Percentiles rank a stretch among this genome's conserved stretches.
phyloP scores from a whole-genome alignment of 53 echinoderm and acorn worm species.

The Hippasteria phrygiana region DNA sequence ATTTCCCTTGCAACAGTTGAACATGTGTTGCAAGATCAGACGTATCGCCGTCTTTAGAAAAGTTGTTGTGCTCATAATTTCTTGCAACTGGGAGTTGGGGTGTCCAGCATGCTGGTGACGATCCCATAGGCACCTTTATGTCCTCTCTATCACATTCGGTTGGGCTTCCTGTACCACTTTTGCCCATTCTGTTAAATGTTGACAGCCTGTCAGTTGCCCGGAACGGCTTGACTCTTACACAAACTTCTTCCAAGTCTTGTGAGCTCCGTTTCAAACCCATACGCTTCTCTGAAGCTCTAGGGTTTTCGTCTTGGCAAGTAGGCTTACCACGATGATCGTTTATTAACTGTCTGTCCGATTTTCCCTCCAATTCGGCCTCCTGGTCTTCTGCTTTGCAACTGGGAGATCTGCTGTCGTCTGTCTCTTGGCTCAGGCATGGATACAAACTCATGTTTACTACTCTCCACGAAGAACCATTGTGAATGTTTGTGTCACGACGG shows the following conservation, averaged over 20 bases:
- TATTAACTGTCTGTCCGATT: background rate
- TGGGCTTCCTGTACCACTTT: background rate
- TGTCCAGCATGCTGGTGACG: background rate
- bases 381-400: background rate
- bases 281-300: background rate
- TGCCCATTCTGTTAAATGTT: background rate
- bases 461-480: background rate
- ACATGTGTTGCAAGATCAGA: background rate
- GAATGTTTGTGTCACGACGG: background rate
- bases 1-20: background rate
- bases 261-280: background rate
- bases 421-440: background rate
- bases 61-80: background rate
- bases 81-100: background rate
- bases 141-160: background rate
- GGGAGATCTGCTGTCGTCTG: background rate
- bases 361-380: background rate
- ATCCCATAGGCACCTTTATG: background rate
- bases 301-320: background rate
- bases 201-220: background rate
- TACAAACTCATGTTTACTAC: background rate
- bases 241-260: background rate
- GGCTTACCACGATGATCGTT: background rate
- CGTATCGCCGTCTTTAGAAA: background rate
- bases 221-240: slow-evolving; percentile 21